Percentiles rank a stretch among this genome's conserved stretches.
These are phyloP conservation scores for Anolis sagrei DNA, from an alignment of 2,113 vertebrate genomes.

Conservation along the genomic window DNA sequence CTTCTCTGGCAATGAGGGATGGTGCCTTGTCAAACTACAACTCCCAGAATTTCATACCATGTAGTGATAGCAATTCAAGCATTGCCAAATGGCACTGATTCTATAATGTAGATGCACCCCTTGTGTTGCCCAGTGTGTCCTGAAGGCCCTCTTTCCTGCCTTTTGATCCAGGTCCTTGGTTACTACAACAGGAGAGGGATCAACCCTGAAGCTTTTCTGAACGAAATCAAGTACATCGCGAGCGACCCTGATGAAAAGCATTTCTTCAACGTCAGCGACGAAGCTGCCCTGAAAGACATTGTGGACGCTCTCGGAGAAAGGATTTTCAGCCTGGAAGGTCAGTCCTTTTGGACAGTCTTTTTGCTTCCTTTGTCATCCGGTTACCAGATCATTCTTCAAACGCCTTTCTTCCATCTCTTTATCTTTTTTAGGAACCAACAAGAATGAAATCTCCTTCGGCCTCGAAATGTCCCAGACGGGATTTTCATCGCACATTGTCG, in stretches of 20 bases:
- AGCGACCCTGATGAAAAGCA: conserved; percentile 94
- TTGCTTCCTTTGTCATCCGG: fast-evolving
- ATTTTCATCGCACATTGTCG: conserved; percentile 95
- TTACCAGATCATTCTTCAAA: neutral
- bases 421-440: conserved; percentile 84
- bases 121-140: no score
- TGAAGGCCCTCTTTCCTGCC: neutral
- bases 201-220: conserved; percentile 91
- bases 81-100: no score
- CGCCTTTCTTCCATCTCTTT: neutral
- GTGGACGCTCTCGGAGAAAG: conserved; percentile 93
- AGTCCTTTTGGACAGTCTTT: neutral
- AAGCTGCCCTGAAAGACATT: conserved; percentile 94
- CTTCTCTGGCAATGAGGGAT: no score
- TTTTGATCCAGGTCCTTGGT: conserved; percentile 85
- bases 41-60: no score
- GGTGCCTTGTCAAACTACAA: no score
- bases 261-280: conserved; percentile 95
- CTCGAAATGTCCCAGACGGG: conserved; percentile 98
- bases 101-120: no score
- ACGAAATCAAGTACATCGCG: conserved; percentile 94
- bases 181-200: conserved; percentile 96
- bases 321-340: conserved; percentile 95
- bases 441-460: conserved; percentile 90
- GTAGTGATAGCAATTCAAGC: no score